Conservation (phyloP, 1,140 invertebrate species). For the Uloborus diversus region DNA sequence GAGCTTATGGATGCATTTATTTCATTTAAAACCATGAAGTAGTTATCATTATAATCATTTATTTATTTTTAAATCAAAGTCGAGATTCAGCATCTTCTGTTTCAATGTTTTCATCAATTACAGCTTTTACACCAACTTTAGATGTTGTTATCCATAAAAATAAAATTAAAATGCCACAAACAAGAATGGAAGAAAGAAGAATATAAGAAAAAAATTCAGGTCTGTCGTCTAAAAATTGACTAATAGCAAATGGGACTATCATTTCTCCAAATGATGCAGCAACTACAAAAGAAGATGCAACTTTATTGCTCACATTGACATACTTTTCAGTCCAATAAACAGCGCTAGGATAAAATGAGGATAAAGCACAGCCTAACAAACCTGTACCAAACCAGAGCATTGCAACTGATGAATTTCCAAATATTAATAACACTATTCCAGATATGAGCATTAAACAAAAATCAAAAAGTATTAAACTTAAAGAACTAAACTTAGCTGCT, state of each 20-base stretch:
- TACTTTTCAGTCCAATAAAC: slow-evolving; percentile 68
- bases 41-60: too few relatives aligned
- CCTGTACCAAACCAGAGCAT: slow-evolving; percentile 67
- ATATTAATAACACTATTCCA: slow-evolving; percentile 34
- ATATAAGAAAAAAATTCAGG: slow-evolving; percentile 64
- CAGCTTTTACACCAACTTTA: neutral
- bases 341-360: slow-evolving; percentile 68
- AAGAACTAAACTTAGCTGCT: slow-evolving; percentile 63
- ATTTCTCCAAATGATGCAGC: slow-evolving; percentile 68
- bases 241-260: slow-evolving; percentile 65
- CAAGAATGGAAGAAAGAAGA: slow-evolving; percentile 7
- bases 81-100: neutral
- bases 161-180: slow-evolving; percentile 32
- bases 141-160: slow-evolving; percentile 18
- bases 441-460: slow-evolving; percentile 62
- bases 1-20: too few relatives aligned
- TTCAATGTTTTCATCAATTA: neutral
- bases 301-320: slow-evolving; percentile 67
- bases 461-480: slow-evolving; percentile 65
- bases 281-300: slow-evolving; percentile 68
- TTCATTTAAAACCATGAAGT: too few relatives aligned
- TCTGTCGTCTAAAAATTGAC: slow-evolving; percentile 63
- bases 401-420: slow-evolving; percentile 50
- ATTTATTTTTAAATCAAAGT: neutral
- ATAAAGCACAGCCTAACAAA: slow-evolving; percentile 67